Evolutionary conservation across 2,797 vertebrate genomes (phyloP).

Genomic region (Lepilemur septentrionalis): DNA sequence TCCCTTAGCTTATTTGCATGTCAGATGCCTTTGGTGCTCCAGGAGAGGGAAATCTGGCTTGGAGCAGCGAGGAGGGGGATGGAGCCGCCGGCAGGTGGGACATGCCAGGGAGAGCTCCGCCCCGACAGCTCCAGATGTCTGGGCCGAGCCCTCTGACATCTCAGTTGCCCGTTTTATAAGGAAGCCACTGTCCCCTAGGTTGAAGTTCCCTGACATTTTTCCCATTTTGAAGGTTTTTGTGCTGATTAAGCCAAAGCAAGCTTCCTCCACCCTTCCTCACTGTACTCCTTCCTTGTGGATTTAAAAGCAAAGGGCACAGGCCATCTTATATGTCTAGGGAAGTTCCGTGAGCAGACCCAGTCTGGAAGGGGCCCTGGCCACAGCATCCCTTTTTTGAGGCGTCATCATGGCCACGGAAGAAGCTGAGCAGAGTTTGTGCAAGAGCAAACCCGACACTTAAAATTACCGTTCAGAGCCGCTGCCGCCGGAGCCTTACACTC

Average conservation of each 20-base stretch:
- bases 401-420: background rate
- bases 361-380: background rate
- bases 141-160: background rate
- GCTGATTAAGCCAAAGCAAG: conserved; percentile 22
- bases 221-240: conserved; percentile 45
- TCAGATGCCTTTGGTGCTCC: background rate
- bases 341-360: background rate
- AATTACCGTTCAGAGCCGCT: background rate
- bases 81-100: background rate
- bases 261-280: background rate
- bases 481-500: background rate
- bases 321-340: background rate
- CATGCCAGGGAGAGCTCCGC: fast-evolving
- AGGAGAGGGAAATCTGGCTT: background rate
- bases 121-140: background rate
- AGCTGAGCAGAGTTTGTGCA: background rate
- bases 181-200: background rate
- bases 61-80: too few species aligned
- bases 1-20: background rate
- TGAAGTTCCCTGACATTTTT: background rate
- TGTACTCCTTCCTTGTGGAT: background rate
- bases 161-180: background rate
- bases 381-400: background rate
- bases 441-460: background rate
- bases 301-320: background rate